Percentiles rank a stretch among this genome's conserved stretches.
Evolutionary conservation across 1,140 invertebrate species (phyloP).

Genomic region (Calycopis cecrops): DNA sequence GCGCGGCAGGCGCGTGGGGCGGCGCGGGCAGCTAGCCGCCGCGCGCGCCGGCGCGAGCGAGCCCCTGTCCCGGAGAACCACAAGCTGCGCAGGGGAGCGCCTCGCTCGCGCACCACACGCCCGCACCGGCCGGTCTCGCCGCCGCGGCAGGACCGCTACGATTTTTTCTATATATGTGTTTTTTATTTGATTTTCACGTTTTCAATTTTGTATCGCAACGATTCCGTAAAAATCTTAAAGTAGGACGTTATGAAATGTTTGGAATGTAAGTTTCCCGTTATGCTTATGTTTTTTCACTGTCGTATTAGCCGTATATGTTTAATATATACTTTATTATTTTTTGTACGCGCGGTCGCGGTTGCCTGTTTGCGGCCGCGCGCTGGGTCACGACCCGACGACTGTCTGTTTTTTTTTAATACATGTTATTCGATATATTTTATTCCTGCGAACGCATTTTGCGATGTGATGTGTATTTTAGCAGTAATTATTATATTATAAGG

Average conservation of each 20-base stretch:
- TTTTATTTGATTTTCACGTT: conserved; percentile 76
- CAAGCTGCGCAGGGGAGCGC: conserved; percentile 73
- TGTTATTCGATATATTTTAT: conserved; percentile 87
- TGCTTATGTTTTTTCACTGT: conserved; percentile 73
- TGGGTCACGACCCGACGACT: conserved; percentile 71
- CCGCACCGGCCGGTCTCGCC: conserved; percentile 36
- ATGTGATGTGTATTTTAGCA: conserved; percentile 88
- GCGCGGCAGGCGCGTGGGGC: conserved; percentile 82
- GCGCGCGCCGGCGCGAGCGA: conserved; percentile 50
- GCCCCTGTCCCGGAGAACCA: conserved; percentile 59
- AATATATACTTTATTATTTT: conserved; percentile 65
- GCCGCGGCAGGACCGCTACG: conserved; percentile 52
- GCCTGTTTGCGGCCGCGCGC: conserved; percentile 71
- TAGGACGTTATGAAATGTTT: conserved; percentile 76
- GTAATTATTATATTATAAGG: conserved; percentile 79
- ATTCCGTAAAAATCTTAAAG: conserved; percentile 76
- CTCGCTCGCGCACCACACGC: conserved; percentile 46
- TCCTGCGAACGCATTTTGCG: conserved; percentile 86
- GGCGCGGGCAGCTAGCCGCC: conserved; percentile 80
- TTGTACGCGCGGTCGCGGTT: conserved; percentile 62
- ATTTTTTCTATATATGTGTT: conserved; percentile 74
- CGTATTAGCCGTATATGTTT: conserved; percentile 71
- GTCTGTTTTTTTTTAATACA: conserved; percentile 79
- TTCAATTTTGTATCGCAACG: conserved; percentile 75
- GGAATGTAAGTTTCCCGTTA: conserved; percentile 75